phyloP scores from a whole-genome alignment of 2,113 vertebrate species.

The Rhinogobius similis region DNA sequence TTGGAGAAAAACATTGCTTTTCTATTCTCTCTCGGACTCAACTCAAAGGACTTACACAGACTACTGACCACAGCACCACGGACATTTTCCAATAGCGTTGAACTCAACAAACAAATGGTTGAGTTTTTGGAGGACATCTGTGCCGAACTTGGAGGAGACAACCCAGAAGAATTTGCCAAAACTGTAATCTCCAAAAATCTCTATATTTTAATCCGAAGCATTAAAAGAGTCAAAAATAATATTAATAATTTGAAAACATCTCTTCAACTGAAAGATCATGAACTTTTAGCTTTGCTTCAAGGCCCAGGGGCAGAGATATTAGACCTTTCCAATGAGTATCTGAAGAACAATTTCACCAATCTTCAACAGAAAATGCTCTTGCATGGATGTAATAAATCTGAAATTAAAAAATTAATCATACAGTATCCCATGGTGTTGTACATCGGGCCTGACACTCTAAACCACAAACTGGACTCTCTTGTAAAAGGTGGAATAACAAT shows the following conservation, averaged over 20 bases:
- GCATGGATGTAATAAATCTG: slow-evolving; percentile 60
- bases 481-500: slow-evolving; percentile 71
- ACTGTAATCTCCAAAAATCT: slow-evolving; percentile 77
- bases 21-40: slow-evolving; percentile 77
- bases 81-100: slow-evolving; percentile 81
- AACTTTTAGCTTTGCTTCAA: slow-evolving; percentile 75
- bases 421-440: slow-evolving; percentile 69
- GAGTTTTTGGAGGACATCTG: slow-evolving; percentile 70
- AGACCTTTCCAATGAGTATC: slow-evolving; percentile 75
- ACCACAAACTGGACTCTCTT: slow-evolving; percentile 77
- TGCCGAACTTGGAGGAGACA: slow-evolving; percentile 59
- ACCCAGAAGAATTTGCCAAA: slow-evolving; percentile 73
- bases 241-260: slow-evolving; percentile 66
- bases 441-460: slow-evolving; percentile 69
- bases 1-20: slow-evolving; percentile 80
- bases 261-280: slow-evolving; percentile 65
- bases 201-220: slow-evolving; percentile 82
- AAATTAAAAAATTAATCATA: slow-evolving; percentile 69
- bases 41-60: slow-evolving; percentile 69
- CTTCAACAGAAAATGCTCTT: slow-evolving; percentile 67
- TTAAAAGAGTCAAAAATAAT: slow-evolving; percentile 76
- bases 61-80: slow-evolving; percentile 77
- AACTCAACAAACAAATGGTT: slow-evolving; percentile 79
- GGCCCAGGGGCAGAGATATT: slow-evolving; percentile 72
- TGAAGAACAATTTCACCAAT: slow-evolving; percentile 71